Evolutionary conservation across 2,888 invertebrate genomes (phyloP), one percentile per base, ranked within the genome.

Genomic region (Labia minor): DNA sequence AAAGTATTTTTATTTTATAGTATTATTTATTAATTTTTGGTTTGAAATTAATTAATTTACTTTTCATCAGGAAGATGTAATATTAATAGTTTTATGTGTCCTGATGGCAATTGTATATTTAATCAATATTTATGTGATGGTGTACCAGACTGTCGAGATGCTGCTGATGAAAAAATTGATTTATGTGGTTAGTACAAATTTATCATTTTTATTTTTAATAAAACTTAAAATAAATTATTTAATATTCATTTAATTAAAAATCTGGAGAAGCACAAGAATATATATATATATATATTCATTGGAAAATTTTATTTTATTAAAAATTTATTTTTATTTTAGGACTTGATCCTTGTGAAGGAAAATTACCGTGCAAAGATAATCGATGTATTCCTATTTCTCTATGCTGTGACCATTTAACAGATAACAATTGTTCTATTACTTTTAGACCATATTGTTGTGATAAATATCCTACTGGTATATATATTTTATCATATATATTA

Each of bases 61-160:
- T 49, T 49, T 16, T 14, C 14, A n/a, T 14, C 14, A 49, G 49
- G n/a, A 49, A 49, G 16, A 49, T 49, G 49, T 16, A 16, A 16
- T 49, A 14, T 8, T 14, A 49, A 49, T 61, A 11, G 16, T 61
- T 61, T 14, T 14, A 33, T 26, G 16, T 37, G 62, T 6, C 8
- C 1, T 21, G 8, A 14, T 20, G 21, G 26, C 26, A 18, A 21
- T 14, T 61, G 19, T 26, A 1, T 65, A 33, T 63, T 63, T 33
- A 19, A 18, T n/a, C 20, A 62, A 21, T 49, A 49, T 49, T 49
- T 49, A 3, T 49, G 49, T 49, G 49, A 49, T 49, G 0, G 89
- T 85, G 75, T 90, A 89, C 72, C 80, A 84, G 64, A 81, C 75
- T 70, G 86, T 78, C 6, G 75, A 74, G 68, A 80, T 80, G 72